These are phyloP conservation scores for Siniperca chuatsi DNA, from an alignment of 2,113 vertebrate species.

Conservation along the genomic window DNA sequence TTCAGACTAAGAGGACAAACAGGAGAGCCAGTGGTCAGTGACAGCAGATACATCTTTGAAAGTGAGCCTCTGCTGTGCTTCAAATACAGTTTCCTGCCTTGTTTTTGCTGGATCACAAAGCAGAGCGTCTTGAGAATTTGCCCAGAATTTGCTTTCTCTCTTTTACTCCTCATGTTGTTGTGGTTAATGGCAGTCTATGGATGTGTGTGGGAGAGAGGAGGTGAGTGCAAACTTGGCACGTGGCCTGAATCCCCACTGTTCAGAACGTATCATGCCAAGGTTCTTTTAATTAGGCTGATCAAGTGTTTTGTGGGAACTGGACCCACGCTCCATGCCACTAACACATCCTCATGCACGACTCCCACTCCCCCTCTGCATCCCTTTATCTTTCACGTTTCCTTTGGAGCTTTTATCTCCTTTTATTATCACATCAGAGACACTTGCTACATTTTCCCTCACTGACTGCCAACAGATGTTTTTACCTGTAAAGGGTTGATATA, in stretches of 20 bases:
- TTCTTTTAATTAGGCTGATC: slow-evolving; percentile 84
- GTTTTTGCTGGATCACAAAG: slow-evolving; percentile 58
- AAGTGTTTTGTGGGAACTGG: slow-evolving; percentile 83
- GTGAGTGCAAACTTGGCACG: slow-evolving; percentile 73
- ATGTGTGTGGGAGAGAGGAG: slow-evolving; percentile 74
- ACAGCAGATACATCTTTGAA: slow-evolving; percentile 63
- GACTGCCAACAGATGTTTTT: slow-evolving; percentile 35
- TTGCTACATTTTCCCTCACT: slow-evolving; percentile 47
- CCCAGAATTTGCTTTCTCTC: slow-evolving; percentile 65
- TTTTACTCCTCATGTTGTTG: slow-evolving; percentile 55
- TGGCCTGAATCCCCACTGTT: slow-evolving; percentile 72
- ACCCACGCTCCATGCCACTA: slow-evolving; percentile 72
- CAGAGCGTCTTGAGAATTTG: slow-evolving; percentile 59
- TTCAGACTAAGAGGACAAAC: slow-evolving; percentile 59
- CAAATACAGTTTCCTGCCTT: slow-evolving; percentile 58
- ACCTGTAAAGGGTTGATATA: slow-evolving; percentile 43
- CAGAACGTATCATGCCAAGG: slow-evolving; percentile 74
- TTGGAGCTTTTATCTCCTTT: slow-evolving; percentile 62
- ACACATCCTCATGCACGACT: slow-evolving; percentile 72
- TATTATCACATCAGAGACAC: slow-evolving; percentile 57
- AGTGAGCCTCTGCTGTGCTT: slow-evolving; percentile 47
- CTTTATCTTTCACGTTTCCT: slow-evolving; percentile 67
- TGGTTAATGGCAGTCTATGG: slow-evolving; percentile 61
- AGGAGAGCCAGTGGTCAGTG: slow-evolving; percentile 53
- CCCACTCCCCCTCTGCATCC: slow-evolving; percentile 63